Percentiles rank a stretch among this genome's conserved stretches.
Evolutionary conservation across 2,113 vertebrate species (phyloP).

Genomic region (Catagonus wagneri): DNA sequence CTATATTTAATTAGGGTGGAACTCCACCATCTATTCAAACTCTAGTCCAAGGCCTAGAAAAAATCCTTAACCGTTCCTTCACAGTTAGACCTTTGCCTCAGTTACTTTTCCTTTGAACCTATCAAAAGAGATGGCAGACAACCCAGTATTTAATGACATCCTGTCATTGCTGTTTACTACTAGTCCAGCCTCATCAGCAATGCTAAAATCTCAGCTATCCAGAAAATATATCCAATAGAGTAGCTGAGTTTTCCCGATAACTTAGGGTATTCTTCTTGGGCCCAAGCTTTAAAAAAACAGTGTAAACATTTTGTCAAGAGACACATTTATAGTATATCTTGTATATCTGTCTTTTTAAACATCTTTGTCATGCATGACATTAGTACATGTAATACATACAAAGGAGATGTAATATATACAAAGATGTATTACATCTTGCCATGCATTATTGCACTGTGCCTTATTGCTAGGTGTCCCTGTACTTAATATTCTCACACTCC

Average conservation of each 20-base stretch:
- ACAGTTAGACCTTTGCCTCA: not conserved
- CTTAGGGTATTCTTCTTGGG: not conserved
- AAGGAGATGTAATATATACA: not conserved
- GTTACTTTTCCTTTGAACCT: not conserved
- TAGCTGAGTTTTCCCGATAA: not conserved
- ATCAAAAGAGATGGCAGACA: not conserved
- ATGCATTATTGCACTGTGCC: not conserved
- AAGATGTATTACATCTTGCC: not conserved
- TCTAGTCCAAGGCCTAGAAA: not conserved
- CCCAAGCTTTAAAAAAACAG: not conserved
- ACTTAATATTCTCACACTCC: too few relatives aligned
- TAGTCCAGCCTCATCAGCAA: not conserved
- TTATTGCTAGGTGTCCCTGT: not conserved
- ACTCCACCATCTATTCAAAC: not conserved
- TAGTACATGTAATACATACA: not conserved
- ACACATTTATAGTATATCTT: not conserved
- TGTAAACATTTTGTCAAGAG: not conserved
- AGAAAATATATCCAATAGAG: not conserved
- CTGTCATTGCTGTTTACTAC: not conserved
- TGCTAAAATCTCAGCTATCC: not conserved
- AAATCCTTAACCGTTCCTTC: not conserved
- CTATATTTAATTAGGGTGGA: not conserved
- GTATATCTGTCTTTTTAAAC: not conserved
- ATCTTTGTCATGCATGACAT: not conserved
- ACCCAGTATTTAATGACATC: not conserved